Percentiles rank a stretch among this genome's conserved stretches.
phyloP scores from a whole-genome alignment of 2,113 vertebrate species.

The Oryzias woworae region DNA sequence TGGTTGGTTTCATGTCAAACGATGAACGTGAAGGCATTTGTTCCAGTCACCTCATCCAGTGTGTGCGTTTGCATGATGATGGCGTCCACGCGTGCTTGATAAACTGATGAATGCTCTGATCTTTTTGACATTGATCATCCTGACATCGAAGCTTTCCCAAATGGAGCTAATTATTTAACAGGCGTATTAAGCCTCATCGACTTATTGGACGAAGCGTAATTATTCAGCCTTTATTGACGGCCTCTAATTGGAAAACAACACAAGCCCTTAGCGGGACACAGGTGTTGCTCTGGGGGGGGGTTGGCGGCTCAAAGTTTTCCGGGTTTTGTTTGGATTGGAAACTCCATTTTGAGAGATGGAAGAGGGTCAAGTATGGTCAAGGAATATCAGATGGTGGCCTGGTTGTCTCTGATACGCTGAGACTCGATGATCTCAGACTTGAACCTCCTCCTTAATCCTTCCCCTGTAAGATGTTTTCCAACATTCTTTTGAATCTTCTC shows the following conservation, averaged over 20 bases:
- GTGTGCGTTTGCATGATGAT: constrained; percentile 1
- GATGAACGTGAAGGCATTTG: too few relatives aligned
- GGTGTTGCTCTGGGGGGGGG: constrained; percentile 8
- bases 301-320: constrained; percentile 38
- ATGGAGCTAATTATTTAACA: constrained; percentile 26
- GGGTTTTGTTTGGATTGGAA: constrained; percentile 32
- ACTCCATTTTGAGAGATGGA: constrained; percentile 25
- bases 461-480: constrained; percentile 1
- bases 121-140: constrained; percentile 39
- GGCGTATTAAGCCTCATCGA: constrained; percentile 12
- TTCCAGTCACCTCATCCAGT: background rate
- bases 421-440: background rate
- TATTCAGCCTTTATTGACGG: constrained; percentile 23
- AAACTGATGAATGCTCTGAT: constrained; percentile 29
- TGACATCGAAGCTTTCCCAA: constrained; percentile 23
- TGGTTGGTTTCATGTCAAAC: too few relatives aligned
- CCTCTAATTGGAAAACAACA: constrained; percentile 34
- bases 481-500: background rate
- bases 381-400: constrained; percentile 14
- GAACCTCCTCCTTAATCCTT: constrained; percentile 4
- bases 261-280: constrained; percentile 1
- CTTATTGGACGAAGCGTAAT: constrained; percentile 13
- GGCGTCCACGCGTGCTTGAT: constrained; percentile 3
- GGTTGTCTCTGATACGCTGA: constrained; percentile 5
- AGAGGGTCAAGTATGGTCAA: constrained; percentile 43